Evolutionary conservation across 1,140 invertebrate genomes (phyloP), one percentile per base, ranked within the genome.

Genomic region (Dreissena polymorpha): DNA sequence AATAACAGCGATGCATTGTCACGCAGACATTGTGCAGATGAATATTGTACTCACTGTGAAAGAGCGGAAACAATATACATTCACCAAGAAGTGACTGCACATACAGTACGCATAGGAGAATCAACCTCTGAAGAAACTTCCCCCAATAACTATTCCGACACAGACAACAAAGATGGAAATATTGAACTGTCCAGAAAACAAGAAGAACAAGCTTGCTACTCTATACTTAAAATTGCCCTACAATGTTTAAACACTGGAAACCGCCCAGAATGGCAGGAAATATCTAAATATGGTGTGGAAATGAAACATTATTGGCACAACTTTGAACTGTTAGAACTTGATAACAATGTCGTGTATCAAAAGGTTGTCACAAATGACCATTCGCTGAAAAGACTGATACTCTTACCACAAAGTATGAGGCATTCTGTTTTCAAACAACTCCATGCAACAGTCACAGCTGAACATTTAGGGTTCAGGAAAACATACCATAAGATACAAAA

Each of bases 1-100:
- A 67, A n/a, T 14, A 88, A 88, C 67, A 53, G 77, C 29, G 86
- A 87, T 74, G 67, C 64, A 2, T 53, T 87, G n/a, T 77, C 71
- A 27, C 63, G 87, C 25, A 65, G 65, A 53, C 75, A 29, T 53
- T 78, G 63, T 55, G 14, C 21, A n/a, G 50, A 68, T 8, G 53
- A 27, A 53, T 13, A 25, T 3, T 55, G 63, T 55, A 5, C 7
- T 5, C 21, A 68, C 50, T 67, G 65, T 53, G 50, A 25, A 53
- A 39, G 64, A 23, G 27, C 51, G 7, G 75, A 67, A 53, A 27
- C 18, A 67, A 75, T 51, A 67, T 55, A 78, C 29, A 39, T 39
- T 39, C 6, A 51, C 7, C 13, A 39, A 10, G 14, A 21, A 53
- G 5, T 7, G n/a, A 18, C 16, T 23, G 49, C 57, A 73, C 14